phyloP scores from a whole-genome alignment of 2,113 vertebrate species.

The zebrafish (Danio rerio) region GRCz12tu NC_133191.1:56104501-56105000 shows the following conservation, averaged over 20 bases:
- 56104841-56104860: background rate
- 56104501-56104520: too few species aligned
- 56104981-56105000: background rate
- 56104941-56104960: background rate
- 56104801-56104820: background rate
- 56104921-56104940: background rate
- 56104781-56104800: background rate
- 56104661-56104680: too few species aligned
- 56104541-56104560: too few species aligned
- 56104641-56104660: too few species aligned
- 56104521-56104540: too few species aligned
- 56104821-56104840: background rate
- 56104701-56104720: too few species aligned
- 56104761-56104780: background rate
- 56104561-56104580: too few species aligned
- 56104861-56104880: background rate
- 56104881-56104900: background rate
- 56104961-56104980: background rate
- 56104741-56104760: background rate
- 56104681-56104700: too few species aligned
- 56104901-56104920: background rate
- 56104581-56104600: too few species aligned
- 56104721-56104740: too few species aligned
- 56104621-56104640: too few species aligned
- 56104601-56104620: too few species aligned